Conservation (phyloP, 2,797 vertebrate genomes). For the Spatula clypeata region DNA sequence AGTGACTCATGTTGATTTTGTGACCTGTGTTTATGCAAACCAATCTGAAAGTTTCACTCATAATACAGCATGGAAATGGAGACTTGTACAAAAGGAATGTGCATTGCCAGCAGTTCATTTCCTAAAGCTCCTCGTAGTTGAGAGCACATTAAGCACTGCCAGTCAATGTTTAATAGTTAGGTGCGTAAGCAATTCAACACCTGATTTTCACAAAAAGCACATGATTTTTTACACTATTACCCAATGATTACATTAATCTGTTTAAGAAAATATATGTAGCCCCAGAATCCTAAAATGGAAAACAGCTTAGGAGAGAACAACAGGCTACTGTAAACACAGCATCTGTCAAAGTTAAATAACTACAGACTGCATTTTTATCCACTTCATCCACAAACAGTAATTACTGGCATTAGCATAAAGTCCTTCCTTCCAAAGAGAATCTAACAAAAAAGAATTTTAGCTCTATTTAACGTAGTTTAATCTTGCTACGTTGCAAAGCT, state of each 20-base stretch:
- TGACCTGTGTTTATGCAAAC: conserved; percentile 34
- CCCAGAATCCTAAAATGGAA: background rate
- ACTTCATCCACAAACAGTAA: background rate
- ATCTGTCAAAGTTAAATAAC: conserved; percentile 37
- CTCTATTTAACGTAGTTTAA: background rate
- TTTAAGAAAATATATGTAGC: background rate
- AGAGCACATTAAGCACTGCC: background rate
- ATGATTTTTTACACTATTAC: background rate
- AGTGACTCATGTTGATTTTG: conserved; percentile 4
- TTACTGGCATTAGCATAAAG: background rate
- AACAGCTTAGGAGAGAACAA: background rate
- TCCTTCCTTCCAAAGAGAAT: background rate
- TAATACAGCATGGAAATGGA: conserved; percentile 29
- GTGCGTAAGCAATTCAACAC: background rate
- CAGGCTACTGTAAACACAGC: background rate
- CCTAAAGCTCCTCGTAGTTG: background rate
- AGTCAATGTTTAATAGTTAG: background rate
- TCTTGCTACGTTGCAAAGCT: conserved; percentile 1
- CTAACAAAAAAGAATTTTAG: background rate
- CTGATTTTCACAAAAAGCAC: background rate
- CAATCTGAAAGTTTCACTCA: conserved; percentile 17
- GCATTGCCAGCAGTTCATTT: conserved; percentile 29
- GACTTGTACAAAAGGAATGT: conserved; percentile 31
- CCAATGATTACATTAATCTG: background rate
- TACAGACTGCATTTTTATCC: conserved; percentile 31